These are phyloP conservation scores for Drosophila nr. medialis DNA, from an alignment of 2,888 invertebrate species.

Conservation along the genomic window DNA sequence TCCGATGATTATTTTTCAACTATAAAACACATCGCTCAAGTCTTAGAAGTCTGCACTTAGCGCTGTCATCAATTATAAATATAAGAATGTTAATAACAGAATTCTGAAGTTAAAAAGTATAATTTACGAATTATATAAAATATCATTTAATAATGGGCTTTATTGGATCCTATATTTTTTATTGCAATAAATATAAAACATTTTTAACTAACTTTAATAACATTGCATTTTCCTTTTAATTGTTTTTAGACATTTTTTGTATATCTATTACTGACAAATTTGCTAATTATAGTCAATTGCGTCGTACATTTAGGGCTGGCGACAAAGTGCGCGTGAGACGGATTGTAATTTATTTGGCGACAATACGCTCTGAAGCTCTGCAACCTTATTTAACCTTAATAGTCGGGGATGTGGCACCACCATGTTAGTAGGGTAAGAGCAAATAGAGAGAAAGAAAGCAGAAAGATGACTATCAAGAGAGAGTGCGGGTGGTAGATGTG, in stretches of 20 bases:
- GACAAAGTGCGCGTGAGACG: neutral
- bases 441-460: too few relatives aligned
- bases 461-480: too few relatives aligned
- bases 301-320: too few relatives aligned
- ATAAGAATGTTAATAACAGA: neutral
- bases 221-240: neutral
- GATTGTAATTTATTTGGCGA: too few relatives aligned
- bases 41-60: constrained; percentile 34
- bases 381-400: neutral
- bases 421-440: too few relatives aligned
- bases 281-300: too few relatives aligned
- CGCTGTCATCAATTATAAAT: neutral
- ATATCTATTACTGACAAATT: neutral
- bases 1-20: constrained; percentile 33
- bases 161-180: neutral
- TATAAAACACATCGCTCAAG: constrained; percentile 23
- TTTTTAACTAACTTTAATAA: neutral
- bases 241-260: neutral
- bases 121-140: neutral
- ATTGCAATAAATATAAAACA: neutral
- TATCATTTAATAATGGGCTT: neutral
- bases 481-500: too few relatives aligned
- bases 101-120: neutral
- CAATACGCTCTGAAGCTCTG: too few relatives aligned
- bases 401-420: neutral